Evolutionary conservation across 1,140 invertebrate species (phyloP).

Genomic region (Drosophila suzukii): DNA sequence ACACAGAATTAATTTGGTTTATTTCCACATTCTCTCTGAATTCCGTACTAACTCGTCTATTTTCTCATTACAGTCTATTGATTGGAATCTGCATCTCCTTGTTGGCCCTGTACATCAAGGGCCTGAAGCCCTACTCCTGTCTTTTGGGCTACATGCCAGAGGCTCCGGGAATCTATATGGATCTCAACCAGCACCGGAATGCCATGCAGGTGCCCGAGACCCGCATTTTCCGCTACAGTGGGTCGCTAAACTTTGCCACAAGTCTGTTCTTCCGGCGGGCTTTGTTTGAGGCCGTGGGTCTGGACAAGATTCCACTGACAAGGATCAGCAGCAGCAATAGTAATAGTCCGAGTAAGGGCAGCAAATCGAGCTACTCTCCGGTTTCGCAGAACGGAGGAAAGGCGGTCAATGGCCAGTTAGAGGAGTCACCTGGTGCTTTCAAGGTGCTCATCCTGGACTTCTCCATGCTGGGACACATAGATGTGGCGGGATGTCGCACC

Average conservation of each 20-base stretch:
- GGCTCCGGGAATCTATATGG: conserved; percentile 75
- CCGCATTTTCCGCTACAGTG: conserved; percentile 78
- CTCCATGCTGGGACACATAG: conserved; percentile 75
- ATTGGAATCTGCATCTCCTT: conserved; percentile 74
- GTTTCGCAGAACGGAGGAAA: conserved; percentile 58
- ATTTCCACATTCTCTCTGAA: not conserved
- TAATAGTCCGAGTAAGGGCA: conserved; percentile 19
- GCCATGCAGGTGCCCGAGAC: conserved; percentile 73
- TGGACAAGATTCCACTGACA: conserved; percentile 47
- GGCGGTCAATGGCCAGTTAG: conserved; percentile 22
- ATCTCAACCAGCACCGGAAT: conserved; percentile 74
- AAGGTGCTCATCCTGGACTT: conserved; percentile 76
- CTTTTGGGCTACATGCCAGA: conserved; percentile 74
- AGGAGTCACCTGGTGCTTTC: conserved; percentile 27
- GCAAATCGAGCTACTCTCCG: conserved; percentile 43
- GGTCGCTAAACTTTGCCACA: conserved; percentile 81
- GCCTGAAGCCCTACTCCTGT: conserved; percentile 70
- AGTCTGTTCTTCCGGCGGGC: conserved; percentile 68
- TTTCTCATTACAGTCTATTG: conserved; percentile 51
- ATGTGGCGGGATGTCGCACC: conserved; percentile 73
- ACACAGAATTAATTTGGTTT: not conserved
- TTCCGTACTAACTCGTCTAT: not conserved
- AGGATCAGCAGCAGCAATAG: conserved; percentile 6
- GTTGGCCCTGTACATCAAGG: conserved; percentile 78
- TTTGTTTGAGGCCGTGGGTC: conserved; percentile 61